These are phyloP conservation scores for Argyrosomus regius DNA, from an alignment of 2,797 vertebrate genomes.

Conservation along the genomic window DNA sequence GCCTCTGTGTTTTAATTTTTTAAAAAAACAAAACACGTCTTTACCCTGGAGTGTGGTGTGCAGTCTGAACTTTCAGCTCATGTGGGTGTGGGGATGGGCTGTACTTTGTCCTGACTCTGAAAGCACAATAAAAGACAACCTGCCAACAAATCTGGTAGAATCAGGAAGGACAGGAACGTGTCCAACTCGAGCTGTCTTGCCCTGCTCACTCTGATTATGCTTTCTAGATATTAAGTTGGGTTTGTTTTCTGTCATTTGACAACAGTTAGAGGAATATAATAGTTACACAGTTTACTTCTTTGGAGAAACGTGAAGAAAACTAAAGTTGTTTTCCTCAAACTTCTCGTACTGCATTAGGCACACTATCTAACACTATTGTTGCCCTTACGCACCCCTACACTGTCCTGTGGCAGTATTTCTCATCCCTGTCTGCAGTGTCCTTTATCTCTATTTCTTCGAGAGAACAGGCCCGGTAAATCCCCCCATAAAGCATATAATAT, in stretches of 20 bases:
- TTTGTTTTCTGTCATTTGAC: not conserved
- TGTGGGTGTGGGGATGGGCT: conserved; percentile 75
- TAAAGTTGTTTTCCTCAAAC: conserved; percentile 1
- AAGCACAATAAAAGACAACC: conserved; percentile 73
- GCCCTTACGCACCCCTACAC: conserved; percentile 18
- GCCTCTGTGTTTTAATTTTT: conserved; percentile 42
- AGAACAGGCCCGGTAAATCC: conserved; percentile 64
- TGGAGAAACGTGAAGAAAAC: not conserved
- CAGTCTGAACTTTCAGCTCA: conserved; percentile 50
- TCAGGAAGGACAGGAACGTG: conserved; percentile 38
- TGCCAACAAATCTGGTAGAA: conserved; percentile 68
- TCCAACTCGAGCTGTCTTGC: conserved; percentile 40
- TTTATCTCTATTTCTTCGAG: conserved; percentile 62
- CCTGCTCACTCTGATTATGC: not conserved
- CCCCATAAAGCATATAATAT: conserved; percentile 69
- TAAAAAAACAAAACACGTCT: conserved; percentile 5
- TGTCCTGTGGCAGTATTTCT: conserved; percentile 46
- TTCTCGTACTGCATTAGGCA: conserved; percentile 1
- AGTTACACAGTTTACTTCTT: not conserved
- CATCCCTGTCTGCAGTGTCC: conserved; percentile 43
- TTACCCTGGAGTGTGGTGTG: conserved; percentile 24
- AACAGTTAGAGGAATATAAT: not conserved
- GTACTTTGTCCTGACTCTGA: conserved; percentile 73
- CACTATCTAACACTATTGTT: conserved; percentile 4
- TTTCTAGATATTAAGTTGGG: not conserved